These are phyloP conservation scores for Lutjanus argentimaculatus DNA, from an alignment of 2,797 vertebrate genomes.

Conservation along the genomic window DNA sequence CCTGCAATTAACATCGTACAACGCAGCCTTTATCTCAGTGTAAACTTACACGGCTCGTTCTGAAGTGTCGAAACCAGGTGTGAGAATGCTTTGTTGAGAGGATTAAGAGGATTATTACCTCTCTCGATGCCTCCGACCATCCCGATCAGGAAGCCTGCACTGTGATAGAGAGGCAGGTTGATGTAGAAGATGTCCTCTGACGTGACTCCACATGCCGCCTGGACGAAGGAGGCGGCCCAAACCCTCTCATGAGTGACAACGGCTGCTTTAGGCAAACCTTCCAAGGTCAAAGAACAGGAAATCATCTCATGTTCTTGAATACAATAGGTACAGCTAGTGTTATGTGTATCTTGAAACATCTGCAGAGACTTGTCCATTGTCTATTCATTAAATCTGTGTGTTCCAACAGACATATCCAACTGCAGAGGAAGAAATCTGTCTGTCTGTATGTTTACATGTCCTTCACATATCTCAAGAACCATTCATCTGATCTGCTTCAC, in stretches of 20 bases:
- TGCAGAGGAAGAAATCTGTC: too few species aligned
- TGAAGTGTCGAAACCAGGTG: neutral
- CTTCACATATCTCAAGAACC: too few species aligned
- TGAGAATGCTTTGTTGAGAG: neutral
- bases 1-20: slow-evolving; percentile 41
- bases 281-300: neutral
- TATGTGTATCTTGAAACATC: neutral
- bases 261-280: slow-evolving; percentile 95
- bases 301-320: neutral
- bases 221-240: slow-evolving; percentile 83
- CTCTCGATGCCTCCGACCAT: slow-evolving; percentile 85
- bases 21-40: neutral
- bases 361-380: neutral
- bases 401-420: too few species aligned
- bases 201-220: slow-evolving; percentile 70
- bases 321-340: neutral
- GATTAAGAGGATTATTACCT: slow-evolving; percentile 76
- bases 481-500: too few species aligned
- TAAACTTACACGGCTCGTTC: too few species aligned
- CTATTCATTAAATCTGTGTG: too few species aligned
- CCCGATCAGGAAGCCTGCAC: slow-evolving; percentile 90
- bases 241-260: slow-evolving; percentile 88
- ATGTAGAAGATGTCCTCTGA: slow-evolving; percentile 88
- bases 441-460: too few species aligned
- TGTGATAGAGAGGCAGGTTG: slow-evolving; percentile 93